Conservation (phyloP, 1,140 invertebrate species). For the Zaprionus ornatus region DNA sequence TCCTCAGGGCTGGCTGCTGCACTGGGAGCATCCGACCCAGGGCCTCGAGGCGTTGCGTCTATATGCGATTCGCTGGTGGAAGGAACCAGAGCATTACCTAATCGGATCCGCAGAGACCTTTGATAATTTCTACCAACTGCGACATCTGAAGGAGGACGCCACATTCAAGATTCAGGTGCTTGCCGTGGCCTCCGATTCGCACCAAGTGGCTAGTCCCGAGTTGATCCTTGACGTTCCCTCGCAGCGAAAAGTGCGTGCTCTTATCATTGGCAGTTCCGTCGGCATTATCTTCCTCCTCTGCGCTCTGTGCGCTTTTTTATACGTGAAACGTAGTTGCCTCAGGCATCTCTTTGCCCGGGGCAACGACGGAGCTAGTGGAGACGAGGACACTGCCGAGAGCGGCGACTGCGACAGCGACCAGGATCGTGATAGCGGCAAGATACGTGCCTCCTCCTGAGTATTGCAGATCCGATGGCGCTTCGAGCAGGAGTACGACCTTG, state of each 20-base stretch:
- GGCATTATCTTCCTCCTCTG: conserved; percentile 86
- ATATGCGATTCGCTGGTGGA: conserved; percentile 87
- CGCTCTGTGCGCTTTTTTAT: conserved; percentile 86
- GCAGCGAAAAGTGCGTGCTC: conserved; percentile 86
- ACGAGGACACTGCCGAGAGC: conserved; percentile 66
- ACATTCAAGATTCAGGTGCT: conserved; percentile 88
- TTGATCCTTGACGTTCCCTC: conserved; percentile 86
- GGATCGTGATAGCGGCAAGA: conserved; percentile 63
- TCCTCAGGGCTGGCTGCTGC: conserved; percentile 87
- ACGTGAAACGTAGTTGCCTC: conserved; percentile 83
- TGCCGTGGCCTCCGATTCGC: conserved; percentile 86
- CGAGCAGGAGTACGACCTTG: conserved; percentile 5
- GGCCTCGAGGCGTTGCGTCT: conserved; percentile 85
- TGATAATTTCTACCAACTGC: conserved; percentile 87
- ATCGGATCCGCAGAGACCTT: conserved; percentile 87
- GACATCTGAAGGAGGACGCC: conserved; percentile 87
- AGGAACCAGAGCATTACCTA: conserved; percentile 86
- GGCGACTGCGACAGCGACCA: conserved; percentile 69
- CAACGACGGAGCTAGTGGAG: conserved; percentile 46
- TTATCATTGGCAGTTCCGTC: conserved; percentile 87
- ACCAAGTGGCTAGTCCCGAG: conserved; percentile 85
- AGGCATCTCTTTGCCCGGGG: conserved; percentile 63
- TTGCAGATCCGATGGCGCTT: conserved; percentile 72
- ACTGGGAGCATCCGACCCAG: conserved; percentile 88
- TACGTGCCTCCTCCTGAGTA: conserved; percentile 67